Base-by-base conservation (phyloP, 2,113 vertebrate species). In the Serinus canaria region DNA sequence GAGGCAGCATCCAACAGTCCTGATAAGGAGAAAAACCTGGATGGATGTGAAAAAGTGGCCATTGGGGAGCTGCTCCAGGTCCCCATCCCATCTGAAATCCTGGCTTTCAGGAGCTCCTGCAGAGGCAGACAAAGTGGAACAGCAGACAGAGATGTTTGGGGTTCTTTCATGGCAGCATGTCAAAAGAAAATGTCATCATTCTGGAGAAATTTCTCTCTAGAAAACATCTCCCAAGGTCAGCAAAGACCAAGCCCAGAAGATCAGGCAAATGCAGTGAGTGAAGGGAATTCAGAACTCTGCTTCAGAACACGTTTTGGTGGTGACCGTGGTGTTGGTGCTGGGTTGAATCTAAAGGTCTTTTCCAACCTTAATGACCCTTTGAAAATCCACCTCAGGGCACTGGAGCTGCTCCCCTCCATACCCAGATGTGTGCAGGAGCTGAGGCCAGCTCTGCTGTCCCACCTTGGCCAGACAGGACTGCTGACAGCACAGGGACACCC, bases 241-340 rank as follows among this genome's bases (percentile, higher is more conserved):
- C 33, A 60, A 86, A 74, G 63, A 22, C 24, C 44, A 47, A 85
- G 49, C 28, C 43, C 23, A 35, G 49, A 46, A 30, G 28, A 28
- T 25, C 21, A 17, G 6, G 35, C 20, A 53, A 37, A 35, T 0
- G 0, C 44, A 22, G 4, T 1, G 13, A 37, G 33, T 10, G 49
- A 59, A 74, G 31, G 35, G 56, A 78, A 60, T 27, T 53, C 35
- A 24, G 31, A 30, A 27, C 14, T 55, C 50, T 2, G 13, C 49
- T 87, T 56, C 50, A 21, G 49, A 60, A 12, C 44, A 28, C 2
- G 1, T 15, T 31, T n/a, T 56, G 31, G 35, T 41, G 66, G 39
- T 62, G 47, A 46, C 23, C 0, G 1, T 31, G 37, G 22, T 39
- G 62, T 2, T 44, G 63, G 11, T 39, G 27, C 21, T 60, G 28